Percentiles rank a stretch among this genome's conserved stretches.
Conservation (phyloP, 2,888 invertebrate genomes). For the Caenorhabditis sinica region DNA sequence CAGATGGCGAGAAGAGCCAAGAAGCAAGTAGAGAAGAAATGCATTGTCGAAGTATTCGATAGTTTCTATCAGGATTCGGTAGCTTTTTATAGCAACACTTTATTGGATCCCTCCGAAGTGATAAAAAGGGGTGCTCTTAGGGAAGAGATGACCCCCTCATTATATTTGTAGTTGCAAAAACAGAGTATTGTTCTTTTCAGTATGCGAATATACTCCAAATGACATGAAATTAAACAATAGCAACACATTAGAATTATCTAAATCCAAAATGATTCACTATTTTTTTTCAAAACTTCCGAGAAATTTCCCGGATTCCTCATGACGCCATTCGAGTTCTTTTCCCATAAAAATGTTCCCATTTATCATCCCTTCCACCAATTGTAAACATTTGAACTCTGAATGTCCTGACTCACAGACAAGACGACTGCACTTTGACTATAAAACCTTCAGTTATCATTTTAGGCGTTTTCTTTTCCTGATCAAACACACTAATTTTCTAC, state of each 20-base stretch:
- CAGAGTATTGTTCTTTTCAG: no score
- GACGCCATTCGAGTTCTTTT: background rate
- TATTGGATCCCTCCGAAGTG: slow-evolving; percentile 7
- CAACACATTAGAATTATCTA: no score
- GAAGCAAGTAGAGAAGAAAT: background rate
- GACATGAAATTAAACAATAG: no score
- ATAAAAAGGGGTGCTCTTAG: slow-evolving; percentile 13
- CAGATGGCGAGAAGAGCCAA: background rate
- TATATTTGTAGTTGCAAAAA: background rate
- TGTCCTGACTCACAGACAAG: slow-evolving; percentile 24
- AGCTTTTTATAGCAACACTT: background rate
- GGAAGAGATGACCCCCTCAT: slow-evolving; percentile 1
- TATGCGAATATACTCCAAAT: no score
- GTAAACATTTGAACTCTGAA: background rate
- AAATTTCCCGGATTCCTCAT: background rate
- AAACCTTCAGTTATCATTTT: slow-evolving; percentile 10
- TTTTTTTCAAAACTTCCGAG: background rate
- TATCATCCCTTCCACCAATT: slow-evolving; percentile 4
- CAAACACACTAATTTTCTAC: background rate
- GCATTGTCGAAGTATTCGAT: slow-evolving; percentile 17
- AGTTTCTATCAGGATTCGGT: background rate
- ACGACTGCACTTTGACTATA: background rate
- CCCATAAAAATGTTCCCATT: slow-evolving; percentile 10
- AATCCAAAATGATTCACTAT: no score
- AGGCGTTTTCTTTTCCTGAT: background rate